phyloP scores from a whole-genome alignment of 2,888 invertebrate species.

The Zygogramma bicolorata region DNA sequence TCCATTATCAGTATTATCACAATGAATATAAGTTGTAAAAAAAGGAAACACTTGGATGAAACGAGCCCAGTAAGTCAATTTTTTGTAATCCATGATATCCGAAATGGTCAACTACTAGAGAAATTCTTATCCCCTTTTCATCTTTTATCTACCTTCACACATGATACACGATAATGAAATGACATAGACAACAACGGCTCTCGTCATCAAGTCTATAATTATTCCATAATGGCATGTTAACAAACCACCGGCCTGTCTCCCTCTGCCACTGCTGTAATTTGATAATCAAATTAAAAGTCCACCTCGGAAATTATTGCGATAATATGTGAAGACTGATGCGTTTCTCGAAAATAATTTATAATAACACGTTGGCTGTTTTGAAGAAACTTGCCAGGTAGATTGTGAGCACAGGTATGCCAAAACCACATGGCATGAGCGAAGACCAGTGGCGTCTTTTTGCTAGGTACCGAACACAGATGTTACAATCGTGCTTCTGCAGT shows the following conservation, averaged over 20 bases:
- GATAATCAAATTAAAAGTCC: conserved; percentile 32
- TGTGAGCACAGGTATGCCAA: conserved; percentile 30
- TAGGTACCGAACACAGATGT: neutral
- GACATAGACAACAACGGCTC: no score
- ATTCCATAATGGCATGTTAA: neutral
- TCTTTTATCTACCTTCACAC: no score
- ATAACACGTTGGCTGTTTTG: conserved; percentile 38
- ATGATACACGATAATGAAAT: neutral
- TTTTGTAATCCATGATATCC: neutral
- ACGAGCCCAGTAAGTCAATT: no score
- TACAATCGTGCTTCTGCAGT: no score
- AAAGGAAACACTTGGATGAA: no score
- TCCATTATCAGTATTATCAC: no score
- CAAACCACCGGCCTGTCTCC: neutral
- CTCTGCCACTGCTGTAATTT: conserved; percentile 9
- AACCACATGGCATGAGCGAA: conserved; percentile 19
- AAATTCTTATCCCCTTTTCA: neutral
- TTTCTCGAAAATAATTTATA: conserved; percentile 41
- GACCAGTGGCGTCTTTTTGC: conserved; percentile 6
- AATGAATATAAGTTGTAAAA: no score
- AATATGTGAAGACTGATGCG: conserved; percentile 38
- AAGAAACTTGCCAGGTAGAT: conserved; percentile 38
- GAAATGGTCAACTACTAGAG: neutral
- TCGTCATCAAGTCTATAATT: no score
- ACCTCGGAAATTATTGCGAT: conserved; percentile 41